These are phyloP conservation scores for Seriola aureovittata DNA, from an alignment of 2,113 vertebrate genomes.

Conservation along the genomic window DNA sequence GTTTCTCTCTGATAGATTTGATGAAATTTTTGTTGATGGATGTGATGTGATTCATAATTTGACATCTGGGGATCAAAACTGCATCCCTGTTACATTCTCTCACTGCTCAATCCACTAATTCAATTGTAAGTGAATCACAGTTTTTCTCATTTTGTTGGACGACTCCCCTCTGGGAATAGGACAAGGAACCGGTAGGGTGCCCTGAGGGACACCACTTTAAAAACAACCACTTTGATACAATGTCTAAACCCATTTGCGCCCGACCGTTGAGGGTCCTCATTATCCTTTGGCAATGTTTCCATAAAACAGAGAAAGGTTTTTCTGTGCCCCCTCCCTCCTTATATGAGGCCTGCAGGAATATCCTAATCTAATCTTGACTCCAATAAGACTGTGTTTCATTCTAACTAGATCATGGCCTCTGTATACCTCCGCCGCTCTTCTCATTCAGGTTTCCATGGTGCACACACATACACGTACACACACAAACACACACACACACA, in stretches of 20 bases:
- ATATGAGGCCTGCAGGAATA: constrained; percentile 60
- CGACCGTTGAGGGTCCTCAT: neutral
- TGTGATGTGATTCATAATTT: constrained; percentile 15
- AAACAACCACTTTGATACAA: neutral
- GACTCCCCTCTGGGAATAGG: neutral
- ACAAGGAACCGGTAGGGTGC: neutral
- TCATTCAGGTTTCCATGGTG: constrained; percentile 40
- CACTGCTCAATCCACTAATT: constrained; percentile 20
- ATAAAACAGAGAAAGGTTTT: constrained; percentile 57
- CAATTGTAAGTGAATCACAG: constrained; percentile 10
- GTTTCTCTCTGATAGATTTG: neutral
- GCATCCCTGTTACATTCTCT: neutral
- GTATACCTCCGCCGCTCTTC: constrained; percentile 27
- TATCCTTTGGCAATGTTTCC: constrained; percentile 38
- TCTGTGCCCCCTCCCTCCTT: constrained; percentile 19
- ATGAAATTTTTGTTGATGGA: constrained; percentile 31
- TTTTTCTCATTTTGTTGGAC: neutral
- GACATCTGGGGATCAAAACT: constrained; percentile 12
- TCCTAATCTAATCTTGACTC: constrained; percentile 62
- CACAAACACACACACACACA: neutral
- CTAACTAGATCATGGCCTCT: constrained; percentile 61
- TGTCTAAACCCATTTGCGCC: neutral
- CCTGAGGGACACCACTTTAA: constrained; percentile 5
- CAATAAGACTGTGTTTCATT: constrained; percentile 49
- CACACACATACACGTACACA: neutral